Conservation (phyloP, 2,113 vertebrate species). For the Callorhinus ursinus region DNA sequence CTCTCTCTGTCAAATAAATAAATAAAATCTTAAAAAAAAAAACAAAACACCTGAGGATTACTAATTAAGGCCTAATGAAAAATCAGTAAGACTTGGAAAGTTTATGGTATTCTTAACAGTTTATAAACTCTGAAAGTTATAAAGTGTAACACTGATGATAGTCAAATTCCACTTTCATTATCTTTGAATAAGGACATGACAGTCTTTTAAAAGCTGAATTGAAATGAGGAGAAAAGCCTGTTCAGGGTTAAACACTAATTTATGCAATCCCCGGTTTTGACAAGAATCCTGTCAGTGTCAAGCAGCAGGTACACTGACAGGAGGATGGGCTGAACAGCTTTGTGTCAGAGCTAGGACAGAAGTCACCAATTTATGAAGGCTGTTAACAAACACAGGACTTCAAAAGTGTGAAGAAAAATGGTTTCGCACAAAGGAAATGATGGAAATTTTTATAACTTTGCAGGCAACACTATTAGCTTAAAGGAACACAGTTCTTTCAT, state of each 20-base stretch:
- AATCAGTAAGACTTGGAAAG: neutral
- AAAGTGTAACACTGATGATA: neutral
- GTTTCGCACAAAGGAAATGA: constrained; percentile 38
- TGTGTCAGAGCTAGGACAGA: neutral
- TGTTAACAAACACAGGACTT: neutral
- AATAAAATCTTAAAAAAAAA: no score
- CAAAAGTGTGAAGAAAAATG: neutral
- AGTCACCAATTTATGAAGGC: neutral
- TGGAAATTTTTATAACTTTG: neutral
- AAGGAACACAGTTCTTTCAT: neutral
- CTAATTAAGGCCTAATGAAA: neutral
- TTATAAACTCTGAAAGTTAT: neutral
- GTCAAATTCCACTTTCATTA: constrained; percentile 49
- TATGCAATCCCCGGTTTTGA: neutral
- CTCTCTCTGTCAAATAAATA: no score
- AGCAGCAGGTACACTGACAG: neutral
- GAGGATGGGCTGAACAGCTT: neutral
- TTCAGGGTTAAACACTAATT: constrained; percentile 46
- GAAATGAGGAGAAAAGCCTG: neutral
- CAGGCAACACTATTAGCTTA: constrained; percentile 17
- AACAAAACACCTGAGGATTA: neutral
- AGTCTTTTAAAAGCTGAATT: constrained; percentile 37
- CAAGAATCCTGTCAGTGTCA: neutral
- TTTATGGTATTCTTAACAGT: neutral
- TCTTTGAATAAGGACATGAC: neutral